A percentile compares a stretch with the other conserved stretches of the same genome.
Evolutionary conservation across 2,797 vertebrate genomes (phyloP).

Genomic region (Lates japonicus): DNA sequence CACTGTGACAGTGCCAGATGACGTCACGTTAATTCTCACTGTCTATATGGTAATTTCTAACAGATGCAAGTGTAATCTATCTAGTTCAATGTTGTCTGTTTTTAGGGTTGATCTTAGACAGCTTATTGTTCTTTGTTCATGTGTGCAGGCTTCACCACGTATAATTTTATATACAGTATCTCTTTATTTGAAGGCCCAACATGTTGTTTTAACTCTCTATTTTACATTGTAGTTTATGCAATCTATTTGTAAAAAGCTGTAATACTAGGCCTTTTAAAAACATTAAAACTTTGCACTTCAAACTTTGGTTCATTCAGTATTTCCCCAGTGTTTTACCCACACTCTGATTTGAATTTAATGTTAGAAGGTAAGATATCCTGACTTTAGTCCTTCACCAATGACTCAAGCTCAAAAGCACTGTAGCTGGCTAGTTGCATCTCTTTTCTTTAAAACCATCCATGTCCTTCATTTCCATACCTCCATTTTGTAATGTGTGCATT

Average conservation of each 20-base stretch:
- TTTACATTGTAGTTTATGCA: background rate
- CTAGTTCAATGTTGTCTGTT: slow-evolving; percentile 74
- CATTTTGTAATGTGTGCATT: background rate
- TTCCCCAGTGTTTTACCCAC: background rate
- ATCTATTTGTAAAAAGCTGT: background rate
- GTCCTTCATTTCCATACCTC: background rate
- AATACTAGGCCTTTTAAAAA: background rate
- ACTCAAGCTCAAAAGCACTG: background rate
- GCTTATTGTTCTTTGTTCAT: slow-evolving; percentile 69
- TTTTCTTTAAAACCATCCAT: background rate
- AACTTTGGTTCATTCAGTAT: background rate
- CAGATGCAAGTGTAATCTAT: slow-evolving; percentile 80
- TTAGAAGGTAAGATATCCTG: background rate
- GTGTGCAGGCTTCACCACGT: slow-evolving; percentile 18
- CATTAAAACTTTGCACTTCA: background rate
- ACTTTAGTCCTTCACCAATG: background rate
- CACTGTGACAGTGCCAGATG: slow-evolving; percentile 73
- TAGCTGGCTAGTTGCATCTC: background rate
- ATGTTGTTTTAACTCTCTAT: background rate
- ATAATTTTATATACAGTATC: background rate
- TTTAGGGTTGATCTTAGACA: slow-evolving; percentile 71
- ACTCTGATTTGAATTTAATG: background rate
- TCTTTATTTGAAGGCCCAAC: slow-evolving; percentile 12
- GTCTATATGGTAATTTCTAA: slow-evolving; percentile 80
- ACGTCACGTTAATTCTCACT: slow-evolving; percentile 75